These are phyloP conservation scores for Drosophila putrida DNA, from an alignment of 2,888 invertebrate genomes.

Conservation along the genomic window DNA sequence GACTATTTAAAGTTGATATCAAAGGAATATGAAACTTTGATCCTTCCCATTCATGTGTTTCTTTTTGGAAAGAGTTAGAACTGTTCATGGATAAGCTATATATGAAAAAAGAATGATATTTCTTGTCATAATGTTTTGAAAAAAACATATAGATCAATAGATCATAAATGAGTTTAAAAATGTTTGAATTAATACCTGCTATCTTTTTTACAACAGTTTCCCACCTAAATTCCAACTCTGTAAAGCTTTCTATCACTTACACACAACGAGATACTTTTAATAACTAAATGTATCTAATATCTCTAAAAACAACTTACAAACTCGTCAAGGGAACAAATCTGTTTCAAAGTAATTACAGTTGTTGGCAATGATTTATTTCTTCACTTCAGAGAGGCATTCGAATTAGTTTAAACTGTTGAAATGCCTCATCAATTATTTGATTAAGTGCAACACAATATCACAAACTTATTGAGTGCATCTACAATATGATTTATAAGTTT, in stretches of 20 bases:
- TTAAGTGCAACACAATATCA: constrained; percentile 49
- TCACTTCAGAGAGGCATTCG: background rate
- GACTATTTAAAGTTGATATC: no score
- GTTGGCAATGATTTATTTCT: background rate
- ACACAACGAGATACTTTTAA: background rate
- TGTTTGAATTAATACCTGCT: background rate
- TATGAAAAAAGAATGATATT: no score
- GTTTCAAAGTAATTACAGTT: constrained; percentile 2
- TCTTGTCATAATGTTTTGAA: no score
- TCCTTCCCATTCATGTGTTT: no score
- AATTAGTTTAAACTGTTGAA: constrained; percentile 29
- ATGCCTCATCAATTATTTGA: constrained; percentile 43
- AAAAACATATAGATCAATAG: no score
- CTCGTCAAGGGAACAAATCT: constrained; percentile 16
- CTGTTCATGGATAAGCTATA: no score
- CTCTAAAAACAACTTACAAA: constrained; percentile 18
- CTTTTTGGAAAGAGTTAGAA: no score
- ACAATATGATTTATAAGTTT: constrained; percentile 9
- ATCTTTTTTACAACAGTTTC: background rate
- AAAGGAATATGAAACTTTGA: no score
- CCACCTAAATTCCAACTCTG: background rate
- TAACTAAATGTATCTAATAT: background rate
- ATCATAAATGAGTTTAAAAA: no score
- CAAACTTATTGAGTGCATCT: constrained; percentile 52
- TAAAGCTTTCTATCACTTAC: no score